phyloP scores from a whole-genome alignment of 2,888 invertebrate genomes.

The Ichneumoninae sp. region DNA sequence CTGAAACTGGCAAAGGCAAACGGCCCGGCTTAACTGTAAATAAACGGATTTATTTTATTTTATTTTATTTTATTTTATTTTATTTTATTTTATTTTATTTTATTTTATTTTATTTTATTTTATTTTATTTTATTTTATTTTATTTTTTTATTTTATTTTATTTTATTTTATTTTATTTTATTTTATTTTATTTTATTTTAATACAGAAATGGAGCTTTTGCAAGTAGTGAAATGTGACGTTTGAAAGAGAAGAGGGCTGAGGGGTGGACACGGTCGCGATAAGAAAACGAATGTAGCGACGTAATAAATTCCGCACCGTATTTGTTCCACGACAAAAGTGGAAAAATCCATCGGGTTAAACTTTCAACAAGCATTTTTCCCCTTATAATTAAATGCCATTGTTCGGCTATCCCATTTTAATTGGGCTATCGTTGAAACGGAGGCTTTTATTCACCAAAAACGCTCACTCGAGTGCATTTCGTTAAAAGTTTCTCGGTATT shows the following conservation, averaged over 20 bases:
- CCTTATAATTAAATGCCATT: slow-evolving; percentile 82
- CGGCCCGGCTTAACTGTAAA: no score
- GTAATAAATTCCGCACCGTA: background rate
- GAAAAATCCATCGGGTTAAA: slow-evolving; percentile 65
- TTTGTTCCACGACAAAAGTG: background rate
- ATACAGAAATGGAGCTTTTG: no score
- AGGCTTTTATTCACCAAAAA: slow-evolving; percentile 68
- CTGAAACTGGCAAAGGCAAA: background rate
- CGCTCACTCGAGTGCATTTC: slow-evolving; percentile 47
- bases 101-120: no score
- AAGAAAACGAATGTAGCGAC: background rate
- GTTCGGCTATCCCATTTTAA: slow-evolving; percentile 79
- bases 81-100: no score
- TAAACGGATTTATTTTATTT: no score
- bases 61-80: no score
- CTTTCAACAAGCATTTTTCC: slow-evolving; percentile 78
- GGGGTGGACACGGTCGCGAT: background rate
- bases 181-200: no score
- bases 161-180: no score
- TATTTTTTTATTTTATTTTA: no score
- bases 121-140: no score
- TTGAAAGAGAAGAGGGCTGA: background rate
- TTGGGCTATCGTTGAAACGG: slow-evolving; percentile 80
- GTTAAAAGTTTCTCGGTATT: slow-evolving; percentile 73
- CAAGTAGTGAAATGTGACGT: background rate